Base-by-base conservation (phyloP, 2,113 vertebrate genomes). In the Pipa parva region DNA sequence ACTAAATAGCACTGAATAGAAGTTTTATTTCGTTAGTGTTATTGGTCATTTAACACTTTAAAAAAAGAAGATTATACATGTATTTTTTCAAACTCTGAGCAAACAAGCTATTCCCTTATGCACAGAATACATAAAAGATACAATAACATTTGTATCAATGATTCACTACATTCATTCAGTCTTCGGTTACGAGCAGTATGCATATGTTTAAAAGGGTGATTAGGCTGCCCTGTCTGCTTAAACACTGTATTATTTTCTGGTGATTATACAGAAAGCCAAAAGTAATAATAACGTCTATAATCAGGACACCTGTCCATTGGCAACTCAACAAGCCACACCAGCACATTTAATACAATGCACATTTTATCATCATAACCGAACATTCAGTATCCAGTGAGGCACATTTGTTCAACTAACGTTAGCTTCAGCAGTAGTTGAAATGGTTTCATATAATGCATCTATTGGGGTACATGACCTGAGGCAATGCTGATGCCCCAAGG, bases 191-290 rank as follows among this genome's bases (percentile, higher is more conserved):
- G 18, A 2, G 46, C 50, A 27, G 22, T 24, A 52, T 13, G 24
- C 1, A 11, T 26, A 56, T 59, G 27, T 18, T 31, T 58, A 48
- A 26, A 66, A 31, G 13, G 8, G 13, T 5, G 18, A 29, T 36
- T 54, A 28, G 33, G 7, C 25, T 49, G 50, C 20, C 17, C 31
- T 36, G 64, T 55, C 28, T 8, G 27, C 31, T 67, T 25, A 59
- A 50, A 50, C 42, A 50, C 55, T 59, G 64, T 54, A 54, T 49
- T 18, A 13, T 59, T 59, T 67, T 55, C 55, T 59, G 54, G 48
- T 59, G 25, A 21, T 39, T 4, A 49, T 50, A 24, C 6, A 36
- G 54, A 28, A 50, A 25, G 54, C 64, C 64, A 67, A 50, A 25
- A 27, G 28, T 58, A 67, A 59, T 58, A 20, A 67, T 67, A 13